Evolutionary conservation across 2,797 vertebrate species (phyloP).

Genomic region (Lophura swinhoii): DNA sequence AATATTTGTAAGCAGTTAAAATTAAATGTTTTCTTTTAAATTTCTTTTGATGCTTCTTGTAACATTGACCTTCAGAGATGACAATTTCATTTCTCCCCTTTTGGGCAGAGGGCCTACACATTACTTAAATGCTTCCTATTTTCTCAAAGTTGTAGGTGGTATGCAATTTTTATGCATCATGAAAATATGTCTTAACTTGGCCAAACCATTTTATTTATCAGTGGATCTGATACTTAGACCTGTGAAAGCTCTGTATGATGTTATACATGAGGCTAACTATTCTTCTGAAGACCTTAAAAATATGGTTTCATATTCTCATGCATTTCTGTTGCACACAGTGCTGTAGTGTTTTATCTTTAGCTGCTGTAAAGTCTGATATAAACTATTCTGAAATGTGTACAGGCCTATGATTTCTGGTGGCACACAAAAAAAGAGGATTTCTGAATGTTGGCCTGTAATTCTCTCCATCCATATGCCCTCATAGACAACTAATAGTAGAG

Average conservation of each 20-base stretch:
- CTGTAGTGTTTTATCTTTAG: not conserved
- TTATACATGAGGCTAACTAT: not conserved
- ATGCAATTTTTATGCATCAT: not conserved
- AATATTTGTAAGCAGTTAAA: not conserved
- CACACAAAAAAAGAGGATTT: not conserved
- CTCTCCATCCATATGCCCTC: not conserved
- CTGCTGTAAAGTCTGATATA: not conserved
- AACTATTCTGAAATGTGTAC: not conserved
- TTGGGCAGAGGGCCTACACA: not conserved
- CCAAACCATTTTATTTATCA: not conserved
- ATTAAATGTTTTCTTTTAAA: not conserved
- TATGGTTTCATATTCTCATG: not conserved
- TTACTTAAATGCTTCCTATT: not conserved
- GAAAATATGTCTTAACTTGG: not conserved
- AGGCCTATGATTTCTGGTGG: not conserved
- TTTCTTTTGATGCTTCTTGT: not conserved
- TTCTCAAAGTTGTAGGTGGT: not conserved
- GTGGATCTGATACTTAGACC: not conserved
- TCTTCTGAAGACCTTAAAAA: not conserved
- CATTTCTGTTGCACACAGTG: rapidly evolving
- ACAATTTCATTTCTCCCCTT: not conserved
- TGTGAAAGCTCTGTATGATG: not conserved
- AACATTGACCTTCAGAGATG: not conserved
- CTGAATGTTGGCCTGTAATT: not conserved
- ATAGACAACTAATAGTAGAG: not conserved